These are phyloP conservation scores for Wiebesia pumilae DNA, from an alignment of 1,140 invertebrate species.

Conservation along the genomic window DNA sequence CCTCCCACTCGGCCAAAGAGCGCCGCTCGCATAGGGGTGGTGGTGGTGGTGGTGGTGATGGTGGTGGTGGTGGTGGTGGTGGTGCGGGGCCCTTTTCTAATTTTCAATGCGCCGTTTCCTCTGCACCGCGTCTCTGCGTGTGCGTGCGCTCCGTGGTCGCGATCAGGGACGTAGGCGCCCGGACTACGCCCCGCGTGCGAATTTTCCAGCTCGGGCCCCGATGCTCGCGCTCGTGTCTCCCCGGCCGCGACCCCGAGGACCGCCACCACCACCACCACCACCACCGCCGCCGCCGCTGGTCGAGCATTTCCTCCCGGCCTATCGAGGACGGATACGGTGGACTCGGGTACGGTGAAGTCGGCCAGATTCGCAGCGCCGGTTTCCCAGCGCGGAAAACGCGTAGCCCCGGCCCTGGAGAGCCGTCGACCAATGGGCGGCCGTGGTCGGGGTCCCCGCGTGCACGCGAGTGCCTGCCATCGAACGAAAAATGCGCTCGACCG, in stretches of 20 bases:
- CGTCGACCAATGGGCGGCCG: neutral
- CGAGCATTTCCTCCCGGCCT: too few relatives aligned
- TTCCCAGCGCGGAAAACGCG: constrained; percentile 4
- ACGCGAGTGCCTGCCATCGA: constrained; percentile 18
- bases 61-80: too few relatives aligned
- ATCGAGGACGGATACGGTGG: too few relatives aligned
- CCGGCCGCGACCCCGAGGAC: neutral
- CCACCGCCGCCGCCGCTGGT: too few relatives aligned
- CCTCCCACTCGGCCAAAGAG: too few relatives aligned
- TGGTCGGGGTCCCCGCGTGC: neutral
- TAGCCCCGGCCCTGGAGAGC: neutral
- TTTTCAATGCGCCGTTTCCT: constrained; percentile 23
- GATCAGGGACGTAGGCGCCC: neutral
- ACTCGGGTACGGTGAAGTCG: too few relatives aligned
- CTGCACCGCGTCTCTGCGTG: neutral
- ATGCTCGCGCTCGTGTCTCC: neutral
- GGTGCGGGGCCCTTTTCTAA: constrained; percentile 4
- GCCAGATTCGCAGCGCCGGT: neutral
- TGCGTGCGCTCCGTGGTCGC: too few relatives aligned
- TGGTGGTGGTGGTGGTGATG: neutral
- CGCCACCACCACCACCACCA: neutral
- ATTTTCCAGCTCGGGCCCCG: constrained; percentile 24
- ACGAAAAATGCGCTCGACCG: constrained; percentile 40
- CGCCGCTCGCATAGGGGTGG: constrained; percentile 2
- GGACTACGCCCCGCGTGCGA: constrained; percentile 40